Conservation (phyloP, 2,113 vertebrate genomes). For the Microtus montanus region DNA sequence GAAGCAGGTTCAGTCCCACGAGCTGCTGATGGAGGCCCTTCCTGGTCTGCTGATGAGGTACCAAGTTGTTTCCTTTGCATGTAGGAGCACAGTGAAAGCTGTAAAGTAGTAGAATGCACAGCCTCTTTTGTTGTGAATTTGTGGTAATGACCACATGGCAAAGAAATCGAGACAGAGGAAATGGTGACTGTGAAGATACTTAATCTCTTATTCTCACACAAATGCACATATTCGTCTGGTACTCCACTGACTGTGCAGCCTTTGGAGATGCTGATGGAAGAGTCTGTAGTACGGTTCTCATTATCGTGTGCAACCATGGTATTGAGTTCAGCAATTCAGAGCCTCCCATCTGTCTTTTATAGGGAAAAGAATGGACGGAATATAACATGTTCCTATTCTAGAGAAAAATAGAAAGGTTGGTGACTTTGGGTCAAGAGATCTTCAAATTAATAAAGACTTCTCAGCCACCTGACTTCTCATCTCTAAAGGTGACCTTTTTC, state of each 20-base stretch:
- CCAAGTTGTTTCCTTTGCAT: neutral
- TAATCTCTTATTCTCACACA: neutral
- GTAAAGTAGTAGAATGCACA: neutral
- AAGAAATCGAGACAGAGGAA: conserved; percentile 15
- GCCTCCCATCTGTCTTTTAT: neutral
- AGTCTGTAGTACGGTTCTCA: neutral
- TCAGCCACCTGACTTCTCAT: neutral
- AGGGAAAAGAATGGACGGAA: neutral
- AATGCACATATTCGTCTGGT: neutral
- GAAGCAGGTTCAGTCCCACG: neutral
- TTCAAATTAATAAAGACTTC: conserved; percentile 33
- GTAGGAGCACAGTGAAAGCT: neutral
- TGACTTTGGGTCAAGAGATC: neutral
- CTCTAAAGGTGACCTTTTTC: neutral
- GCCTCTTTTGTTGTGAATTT: neutral
- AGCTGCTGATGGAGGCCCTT: neutral
- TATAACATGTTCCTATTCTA: conserved; percentile 3
- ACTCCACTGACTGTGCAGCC: neutral
- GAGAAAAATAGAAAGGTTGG: conserved; percentile 14
- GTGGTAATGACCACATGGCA: neutral
- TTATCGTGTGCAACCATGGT: conserved; percentile 23
- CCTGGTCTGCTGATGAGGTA: neutral
- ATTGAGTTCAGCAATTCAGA: conserved; percentile 12
- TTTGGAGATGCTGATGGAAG: conserved; percentile 43
- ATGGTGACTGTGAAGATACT: neutral